Base-by-base conservation (phyloP, 2,797 vertebrate species). In the Bradypus variegatus region DNA sequence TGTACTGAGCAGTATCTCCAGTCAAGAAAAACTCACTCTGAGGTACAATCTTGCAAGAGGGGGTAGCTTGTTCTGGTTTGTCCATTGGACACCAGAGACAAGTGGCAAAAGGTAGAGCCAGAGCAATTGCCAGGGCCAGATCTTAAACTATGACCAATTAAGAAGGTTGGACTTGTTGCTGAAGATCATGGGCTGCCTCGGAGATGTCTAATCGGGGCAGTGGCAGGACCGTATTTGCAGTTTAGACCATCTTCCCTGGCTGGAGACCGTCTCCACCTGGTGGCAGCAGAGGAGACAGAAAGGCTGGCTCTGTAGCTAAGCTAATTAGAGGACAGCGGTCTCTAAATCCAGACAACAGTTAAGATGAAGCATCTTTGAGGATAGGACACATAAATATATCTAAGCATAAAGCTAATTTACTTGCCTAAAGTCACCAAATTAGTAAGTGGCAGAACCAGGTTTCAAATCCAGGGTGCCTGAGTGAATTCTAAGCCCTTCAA, bases 71-170 rank as follows among this genome's bases (percentile, higher is more conserved):
- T 48, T 33, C 73, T 69, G 41, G 27, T 75, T 50, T n/a, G 85
- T 45, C 58, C 33, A 27, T 2, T 5, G 88, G 69, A 11, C 62
- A 41, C 13, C 7, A 4, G 75, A 31, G 23, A 31, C 31, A 33
- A 29, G 38, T 12, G 48, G 36, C 3, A 9, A n/a, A 72, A 65
- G 27, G n/a, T 3, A 3, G 75, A 53, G 77, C 55, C 31, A 5
- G 27, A 5, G 3, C 2, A 31, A 14, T 13, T 21, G 70, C 29
- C 13, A 23, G 77, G 65, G 31, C 50, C 69, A 33, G 45, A 18
- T 18, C 41, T 25, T 8, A 23, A 31, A 55, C 25, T 12, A 76
- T 0, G 1, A 11, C 31, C 3, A 0, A 6, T 6, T 19, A 5
- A 53, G 25, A 58, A 87, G 79, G 18, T 48, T 50, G 50, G 67